These are phyloP conservation scores for Eutolmus rufibarbis DNA, from an alignment of 2,888 invertebrate species.

Conservation along the genomic window DNA sequence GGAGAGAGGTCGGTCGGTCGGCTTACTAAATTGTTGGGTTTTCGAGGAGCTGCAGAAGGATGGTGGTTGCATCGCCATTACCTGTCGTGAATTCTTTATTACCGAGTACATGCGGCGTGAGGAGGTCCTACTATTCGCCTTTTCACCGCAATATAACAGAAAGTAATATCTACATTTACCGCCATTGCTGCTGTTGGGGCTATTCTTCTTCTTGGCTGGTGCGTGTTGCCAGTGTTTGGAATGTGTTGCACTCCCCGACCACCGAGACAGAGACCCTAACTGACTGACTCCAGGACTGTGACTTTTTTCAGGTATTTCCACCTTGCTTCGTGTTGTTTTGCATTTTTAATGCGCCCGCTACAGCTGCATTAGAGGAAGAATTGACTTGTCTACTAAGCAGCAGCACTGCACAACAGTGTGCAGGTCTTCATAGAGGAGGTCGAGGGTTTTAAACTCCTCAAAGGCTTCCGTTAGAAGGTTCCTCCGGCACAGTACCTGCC, in stretches of 20 bases:
- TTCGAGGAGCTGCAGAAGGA: background rate
- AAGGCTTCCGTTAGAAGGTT: background rate
- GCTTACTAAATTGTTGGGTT: background rate
- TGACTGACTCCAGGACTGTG: background rate
- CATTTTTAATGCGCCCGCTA: background rate
- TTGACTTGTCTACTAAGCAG: background rate
- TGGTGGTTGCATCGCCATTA: conserved; percentile 22
- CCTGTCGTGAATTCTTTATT: conserved; percentile 39
- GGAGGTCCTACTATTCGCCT: background rate
- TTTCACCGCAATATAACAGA: background rate
- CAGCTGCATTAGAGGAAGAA: background rate
- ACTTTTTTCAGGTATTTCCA: background rate
- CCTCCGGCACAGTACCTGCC: background rate
- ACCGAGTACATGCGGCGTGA: background rate
- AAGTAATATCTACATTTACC: background rate
- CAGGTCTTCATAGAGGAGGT: background rate
- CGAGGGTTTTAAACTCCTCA: background rate
- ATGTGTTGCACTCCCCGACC: background rate
- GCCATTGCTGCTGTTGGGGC: background rate
- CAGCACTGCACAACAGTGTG: background rate
- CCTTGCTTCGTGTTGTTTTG: background rate
- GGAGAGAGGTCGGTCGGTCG: background rate
- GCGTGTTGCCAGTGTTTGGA: background rate
- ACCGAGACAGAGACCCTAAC: background rate
- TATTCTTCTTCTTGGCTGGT: background rate